Evolutionary conservation across 2,888 invertebrate species (phyloP).

Genomic region (Lasioglossum calceatum): DNA sequence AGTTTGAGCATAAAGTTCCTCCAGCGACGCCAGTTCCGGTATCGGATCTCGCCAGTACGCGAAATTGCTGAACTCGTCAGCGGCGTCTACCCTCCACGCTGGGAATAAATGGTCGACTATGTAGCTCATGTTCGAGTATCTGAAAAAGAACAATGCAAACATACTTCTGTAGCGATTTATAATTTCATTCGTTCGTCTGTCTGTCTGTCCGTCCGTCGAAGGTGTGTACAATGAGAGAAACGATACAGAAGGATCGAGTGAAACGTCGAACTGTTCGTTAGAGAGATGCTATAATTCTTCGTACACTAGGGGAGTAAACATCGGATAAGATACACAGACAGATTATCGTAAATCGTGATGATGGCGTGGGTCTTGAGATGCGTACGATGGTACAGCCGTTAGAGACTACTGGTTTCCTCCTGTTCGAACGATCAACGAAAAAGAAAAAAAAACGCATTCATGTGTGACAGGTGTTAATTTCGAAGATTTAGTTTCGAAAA

Average conservation of each 20-base stretch:
- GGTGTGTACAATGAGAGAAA: constrained; percentile 13
- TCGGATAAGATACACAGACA: not conserved
- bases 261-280: constrained; percentile 25
- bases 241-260: not conserved
- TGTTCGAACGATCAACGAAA: not conserved
- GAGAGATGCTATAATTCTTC: not conserved
- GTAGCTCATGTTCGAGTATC: constrained; percentile 97
- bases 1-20: constrained; percentile 67
- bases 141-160: constrained; percentile 84
- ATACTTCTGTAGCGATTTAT: no score
- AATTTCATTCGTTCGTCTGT: not conserved
- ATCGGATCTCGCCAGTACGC: constrained; percentile 97
- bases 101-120: constrained; percentile 99
- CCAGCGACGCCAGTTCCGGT: constrained; percentile 85
- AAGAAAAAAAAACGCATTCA: not conserved
- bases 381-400: not conserved
- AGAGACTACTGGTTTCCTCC: not conserved
- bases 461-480: not conserved
- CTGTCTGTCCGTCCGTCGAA: not conserved
- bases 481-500: not conserved
- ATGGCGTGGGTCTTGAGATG: not conserved
- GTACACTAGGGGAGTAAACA: not conserved
- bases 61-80: constrained; percentile 93
- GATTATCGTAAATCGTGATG: not conserved
- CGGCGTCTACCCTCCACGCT: constrained; percentile 88